Evolutionary conservation across 1,140 invertebrate genomes (phyloP), one percentile per base, ranked within the genome.

Genomic region (Venturia canescens): DNA sequence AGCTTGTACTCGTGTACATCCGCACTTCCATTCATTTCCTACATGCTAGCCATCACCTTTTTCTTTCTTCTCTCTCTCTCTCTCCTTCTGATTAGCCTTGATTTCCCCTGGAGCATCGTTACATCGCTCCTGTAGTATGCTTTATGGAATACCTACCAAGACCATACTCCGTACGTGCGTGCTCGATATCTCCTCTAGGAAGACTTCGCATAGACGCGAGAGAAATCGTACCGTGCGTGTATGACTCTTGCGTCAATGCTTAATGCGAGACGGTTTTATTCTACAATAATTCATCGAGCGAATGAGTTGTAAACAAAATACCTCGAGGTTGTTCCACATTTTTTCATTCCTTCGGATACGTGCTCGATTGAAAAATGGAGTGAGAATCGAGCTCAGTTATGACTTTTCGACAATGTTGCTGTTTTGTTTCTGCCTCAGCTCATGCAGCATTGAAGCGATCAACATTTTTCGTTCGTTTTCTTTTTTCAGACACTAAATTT

Each of bases 1-100:
- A 83, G 83, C 81, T 77, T 87, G 82, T 84, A 84, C 85, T 57
- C 18, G 60, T 82, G 76, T 38, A 44, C 38, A 70, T 75, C 38
- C 63, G 6, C 23, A 74, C 34, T 11, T 74, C 18, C 16, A 57
- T 18, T 57, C 53, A 57, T 57, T 57, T 57, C 53, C 53, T 57
- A 57, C 53, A 57, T 23, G 53, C 53, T 57, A 57, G 53, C 1
- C 53, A n/a, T 21, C 53, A n/a, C 53, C 16, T 57, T 23, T 57
- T 57, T 23, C 9, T 23, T 21, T 57, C 21, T 23, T 53, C 15
- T 53, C 4, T 53, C 4, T 57, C 3, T 21, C 21, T 5, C 53
- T 57, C 53, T 57, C 11, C 21, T 5, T 57, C 53, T 23, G 21
- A 18, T 57, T 57, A 57, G 53, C 53, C 53, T 57, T 23, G 18